These are phyloP conservation scores for Crossoptilon crossoptilon DNA, from an alignment of 2,797 vertebrate species.

Conservation along the genomic window DNA sequence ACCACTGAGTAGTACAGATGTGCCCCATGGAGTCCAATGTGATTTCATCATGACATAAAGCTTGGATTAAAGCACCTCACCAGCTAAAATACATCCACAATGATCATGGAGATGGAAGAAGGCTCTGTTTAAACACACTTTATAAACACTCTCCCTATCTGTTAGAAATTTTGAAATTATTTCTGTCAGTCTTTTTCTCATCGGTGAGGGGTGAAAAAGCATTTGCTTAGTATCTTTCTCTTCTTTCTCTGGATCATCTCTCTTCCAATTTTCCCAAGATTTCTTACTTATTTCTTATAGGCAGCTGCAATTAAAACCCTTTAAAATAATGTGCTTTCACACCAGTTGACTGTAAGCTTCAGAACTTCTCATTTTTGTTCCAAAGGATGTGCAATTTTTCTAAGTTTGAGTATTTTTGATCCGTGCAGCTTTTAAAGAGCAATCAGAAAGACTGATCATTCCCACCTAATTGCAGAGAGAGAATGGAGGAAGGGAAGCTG, in stretches of 20 bases:
- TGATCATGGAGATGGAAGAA: not conserved
- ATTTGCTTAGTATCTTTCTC: not conserved
- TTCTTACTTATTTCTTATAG: not conserved
- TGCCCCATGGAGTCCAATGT: accelerated
- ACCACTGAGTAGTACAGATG: not conserved
- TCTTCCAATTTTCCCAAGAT: not conserved
- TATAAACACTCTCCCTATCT: not conserved
- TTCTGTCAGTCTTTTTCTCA: not conserved
- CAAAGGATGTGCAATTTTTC: not conserved
- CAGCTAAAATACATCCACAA: not conserved
- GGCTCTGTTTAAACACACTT: not conserved
- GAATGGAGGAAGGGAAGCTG: not conserved
- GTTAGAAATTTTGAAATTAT: not conserved
- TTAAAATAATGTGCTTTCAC: not conserved
- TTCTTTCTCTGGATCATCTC: not conserved
- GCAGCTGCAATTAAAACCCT: slow-evolving; percentile 15
- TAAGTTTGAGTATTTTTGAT: not conserved
- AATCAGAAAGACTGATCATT: slow-evolving; percentile 4
- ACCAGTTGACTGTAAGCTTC: not conserved
- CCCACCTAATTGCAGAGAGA: slow-evolving; percentile 9
- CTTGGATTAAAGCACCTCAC: not conserved
- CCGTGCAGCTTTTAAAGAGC: not conserved
- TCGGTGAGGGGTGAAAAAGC: not conserved
- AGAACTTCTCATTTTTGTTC: not conserved
- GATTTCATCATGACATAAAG: not conserved